Evolutionary conservation across 2,797 vertebrate genomes (phyloP).

Genomic region (Diplodus sargus): DNA sequence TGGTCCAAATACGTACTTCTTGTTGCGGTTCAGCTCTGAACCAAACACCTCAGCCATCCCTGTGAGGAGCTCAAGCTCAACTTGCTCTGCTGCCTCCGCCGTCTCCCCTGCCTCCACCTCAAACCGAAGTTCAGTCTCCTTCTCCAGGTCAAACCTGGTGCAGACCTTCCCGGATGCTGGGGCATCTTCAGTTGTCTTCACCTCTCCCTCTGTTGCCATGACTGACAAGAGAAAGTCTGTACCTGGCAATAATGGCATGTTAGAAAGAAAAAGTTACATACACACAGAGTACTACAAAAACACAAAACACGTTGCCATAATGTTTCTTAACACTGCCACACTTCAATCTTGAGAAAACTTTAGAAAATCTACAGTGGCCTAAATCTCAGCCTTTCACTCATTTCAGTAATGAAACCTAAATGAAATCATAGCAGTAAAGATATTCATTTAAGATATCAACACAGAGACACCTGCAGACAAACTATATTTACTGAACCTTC

Average conservation of each 20-base stretch:
- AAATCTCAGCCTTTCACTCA: no score
- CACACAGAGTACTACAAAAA: neutral
- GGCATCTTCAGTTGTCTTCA: constrained; percentile 79
- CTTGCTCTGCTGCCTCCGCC: constrained; percentile 83
- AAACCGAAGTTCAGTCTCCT: constrained; percentile 96
- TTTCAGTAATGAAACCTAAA: no score
- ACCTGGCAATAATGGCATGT: neutral
- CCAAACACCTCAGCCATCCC: constrained; percentile 97
- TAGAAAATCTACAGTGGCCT: no score
- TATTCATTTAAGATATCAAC: no score
- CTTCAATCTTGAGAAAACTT: no score
- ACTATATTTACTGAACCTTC: no score
- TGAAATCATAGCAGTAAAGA: no score
- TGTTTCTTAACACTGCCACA: no score
- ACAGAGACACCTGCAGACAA: no score
- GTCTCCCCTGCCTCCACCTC: constrained; percentile 92
- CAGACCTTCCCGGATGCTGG: constrained; percentile 72
- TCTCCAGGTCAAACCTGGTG: constrained; percentile 91
- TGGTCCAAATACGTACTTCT: constrained; percentile 95
- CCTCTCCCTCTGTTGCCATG: constrained; percentile 80
- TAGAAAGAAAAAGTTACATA: neutral
- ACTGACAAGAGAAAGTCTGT: constrained; percentile 41
- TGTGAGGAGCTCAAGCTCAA: constrained; percentile 92
- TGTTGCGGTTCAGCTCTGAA: constrained; percentile 96
- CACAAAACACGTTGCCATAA: neutral